Conservation (phyloP, 1,140 invertebrate species). For the Glomeris maerens region DNA sequence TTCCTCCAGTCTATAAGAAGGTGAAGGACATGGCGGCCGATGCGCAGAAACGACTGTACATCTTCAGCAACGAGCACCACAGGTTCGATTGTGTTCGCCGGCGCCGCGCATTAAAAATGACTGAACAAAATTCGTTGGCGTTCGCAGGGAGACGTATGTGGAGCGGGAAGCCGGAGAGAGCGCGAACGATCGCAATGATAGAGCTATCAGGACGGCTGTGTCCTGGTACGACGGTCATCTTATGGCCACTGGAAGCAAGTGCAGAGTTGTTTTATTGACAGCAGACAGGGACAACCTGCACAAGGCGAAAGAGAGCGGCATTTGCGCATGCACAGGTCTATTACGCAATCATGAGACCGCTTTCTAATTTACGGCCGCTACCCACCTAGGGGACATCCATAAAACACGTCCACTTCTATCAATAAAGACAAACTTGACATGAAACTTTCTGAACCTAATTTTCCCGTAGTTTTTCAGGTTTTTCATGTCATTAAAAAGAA, state of each 20-base stretch:
- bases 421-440: too few species aligned
- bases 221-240: slow-evolving; percentile 63
- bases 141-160: slow-evolving; percentile 67
- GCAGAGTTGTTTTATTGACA: slow-evolving; percentile 64
- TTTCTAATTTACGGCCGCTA: too few species aligned
- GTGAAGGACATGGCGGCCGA: slow-evolving; percentile 66
- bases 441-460: too few species aligned
- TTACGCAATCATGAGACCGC: neutral
- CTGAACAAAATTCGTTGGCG: neutral
- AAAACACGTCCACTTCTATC: too few species aligned
- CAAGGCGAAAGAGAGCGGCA: slow-evolving; percentile 50
- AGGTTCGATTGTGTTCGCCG: slow-evolving; percentile 41
- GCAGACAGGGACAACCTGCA: slow-evolving; percentile 68
- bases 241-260: slow-evolving; percentile 34
- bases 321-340: slow-evolving; percentile 50
- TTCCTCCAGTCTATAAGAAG: slow-evolving; percentile 74
- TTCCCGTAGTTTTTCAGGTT: too few species aligned
- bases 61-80: slow-evolving; percentile 93
- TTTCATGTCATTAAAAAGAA: too few species aligned
- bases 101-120: neutral
- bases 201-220: slow-evolving; percentile 64
- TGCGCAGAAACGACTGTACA: slow-evolving; percentile 66
- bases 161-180: slow-evolving; percentile 64
- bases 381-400: too few species aligned
- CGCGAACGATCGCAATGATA: slow-evolving; percentile 81